phyloP scores from a whole-genome alignment of 2,888 invertebrate species.

The Gymnocheta viridis region DNA sequence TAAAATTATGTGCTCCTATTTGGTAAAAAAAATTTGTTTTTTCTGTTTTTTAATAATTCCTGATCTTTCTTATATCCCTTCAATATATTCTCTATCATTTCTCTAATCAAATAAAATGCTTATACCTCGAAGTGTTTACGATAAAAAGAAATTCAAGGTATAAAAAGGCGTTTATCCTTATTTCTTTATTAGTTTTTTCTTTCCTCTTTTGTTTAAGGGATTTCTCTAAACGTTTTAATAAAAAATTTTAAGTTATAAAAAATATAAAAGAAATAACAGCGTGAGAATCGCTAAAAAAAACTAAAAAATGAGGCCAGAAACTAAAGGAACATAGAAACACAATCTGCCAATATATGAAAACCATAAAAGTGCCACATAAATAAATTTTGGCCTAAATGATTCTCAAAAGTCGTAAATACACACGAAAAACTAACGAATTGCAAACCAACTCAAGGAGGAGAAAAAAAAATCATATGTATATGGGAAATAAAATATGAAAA shows the following conservation, averaged over 20 bases:
- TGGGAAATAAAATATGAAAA: neutral
- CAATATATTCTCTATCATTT: too few species aligned
- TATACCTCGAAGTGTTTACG: too few species aligned
- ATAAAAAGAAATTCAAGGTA: too few species aligned
- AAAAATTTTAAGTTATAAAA: neutral
- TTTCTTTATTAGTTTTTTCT: too few species aligned
- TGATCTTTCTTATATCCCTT: too few species aligned
- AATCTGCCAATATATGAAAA: slow-evolving; percentile 46
- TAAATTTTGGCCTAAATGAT: slow-evolving; percentile 57
- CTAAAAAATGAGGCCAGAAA: neutral
- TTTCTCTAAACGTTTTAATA: slow-evolving; percentile 41
- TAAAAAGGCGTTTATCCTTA: too few species aligned
- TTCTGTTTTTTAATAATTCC: too few species aligned
- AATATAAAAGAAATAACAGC: slow-evolving; percentile 13
- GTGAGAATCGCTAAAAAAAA: neutral
- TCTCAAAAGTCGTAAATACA: slow-evolving; percentile 62
- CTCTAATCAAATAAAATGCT: too few species aligned
- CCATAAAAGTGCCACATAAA: slow-evolving; percentile 62
- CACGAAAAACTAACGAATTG: slow-evolving; percentile 22
- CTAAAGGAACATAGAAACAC: neutral
- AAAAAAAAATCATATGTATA: neutral
- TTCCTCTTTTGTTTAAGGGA: slow-evolving; percentile 40
- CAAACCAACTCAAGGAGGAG: slow-evolving; percentile 6
- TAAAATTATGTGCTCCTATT: too few species aligned
- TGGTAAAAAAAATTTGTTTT: too few species aligned